Conservation (phyloP, 2,797 vertebrate species). For the Tenualosa ilisha region DNA sequence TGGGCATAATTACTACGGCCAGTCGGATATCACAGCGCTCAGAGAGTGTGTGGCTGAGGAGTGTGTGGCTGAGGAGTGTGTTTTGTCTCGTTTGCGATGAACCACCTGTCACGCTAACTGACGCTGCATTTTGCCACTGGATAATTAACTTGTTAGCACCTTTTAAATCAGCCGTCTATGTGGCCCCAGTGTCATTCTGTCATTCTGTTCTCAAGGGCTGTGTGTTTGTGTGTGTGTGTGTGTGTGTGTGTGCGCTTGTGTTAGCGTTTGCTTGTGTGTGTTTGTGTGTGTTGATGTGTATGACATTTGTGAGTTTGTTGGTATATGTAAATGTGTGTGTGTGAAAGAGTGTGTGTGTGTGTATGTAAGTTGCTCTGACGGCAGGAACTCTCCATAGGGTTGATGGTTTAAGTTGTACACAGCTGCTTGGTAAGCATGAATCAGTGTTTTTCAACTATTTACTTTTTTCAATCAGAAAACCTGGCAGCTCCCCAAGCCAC, state of each 20-base stretch:
- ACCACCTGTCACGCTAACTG: not conserved
- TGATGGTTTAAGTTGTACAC: not conserved
- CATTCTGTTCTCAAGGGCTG: not conserved
- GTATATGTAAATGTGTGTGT: not conserved
- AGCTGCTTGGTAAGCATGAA: conserved; percentile 9
- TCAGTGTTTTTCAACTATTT: not conserved
- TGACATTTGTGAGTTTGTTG: not conserved
- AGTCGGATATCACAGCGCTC: too few relatives aligned
- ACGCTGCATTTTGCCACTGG: not conserved
- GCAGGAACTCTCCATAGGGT: not conserved
- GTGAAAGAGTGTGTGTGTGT: not conserved
- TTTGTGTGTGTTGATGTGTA: not conserved
- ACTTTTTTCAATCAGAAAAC: not conserved
- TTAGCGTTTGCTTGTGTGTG: not conserved
- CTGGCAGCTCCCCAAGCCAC: not conserved
- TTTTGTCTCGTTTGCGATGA: not conserved
- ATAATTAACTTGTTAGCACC: not conserved
- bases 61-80: too few relatives aligned
- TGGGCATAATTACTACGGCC: too few relatives aligned
- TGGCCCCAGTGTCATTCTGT: not conserved
- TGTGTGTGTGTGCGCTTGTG: not conserved
- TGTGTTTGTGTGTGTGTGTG: not conserved
- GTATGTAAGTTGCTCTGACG: not conserved
- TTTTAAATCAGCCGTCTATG: not conserved
- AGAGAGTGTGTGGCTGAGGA: too few relatives aligned